These are phyloP conservation scores for Saccostrea cuccullata DNA, from an alignment of 1,140 invertebrate species.

Conservation along the genomic window DNA sequence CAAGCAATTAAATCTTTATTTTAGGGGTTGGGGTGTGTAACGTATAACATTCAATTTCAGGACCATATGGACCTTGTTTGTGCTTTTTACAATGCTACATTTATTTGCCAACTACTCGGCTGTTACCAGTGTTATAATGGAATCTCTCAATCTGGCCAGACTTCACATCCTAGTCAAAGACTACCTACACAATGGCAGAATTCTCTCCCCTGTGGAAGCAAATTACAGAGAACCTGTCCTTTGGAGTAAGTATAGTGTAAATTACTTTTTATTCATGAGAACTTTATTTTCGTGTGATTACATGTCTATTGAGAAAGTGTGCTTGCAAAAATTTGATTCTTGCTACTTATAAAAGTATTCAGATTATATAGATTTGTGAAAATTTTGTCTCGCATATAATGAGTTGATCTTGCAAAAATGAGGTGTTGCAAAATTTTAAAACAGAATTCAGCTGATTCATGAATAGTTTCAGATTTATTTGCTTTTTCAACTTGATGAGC, in stretches of 20 bases:
- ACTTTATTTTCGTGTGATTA: too few species aligned
- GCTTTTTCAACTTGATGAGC: background rate
- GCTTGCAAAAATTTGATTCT: background rate
- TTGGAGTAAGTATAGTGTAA: slow-evolving; percentile 69
- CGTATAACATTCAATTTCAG: slow-evolving; percentile 79
- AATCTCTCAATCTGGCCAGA: slow-evolving; percentile 88
- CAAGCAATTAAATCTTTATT: too few species aligned
- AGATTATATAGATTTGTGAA: too few species aligned
- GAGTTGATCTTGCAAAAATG: too few species aligned
- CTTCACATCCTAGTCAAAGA: slow-evolving; percentile 84
- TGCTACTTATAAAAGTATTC: too few species aligned
- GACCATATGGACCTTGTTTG: slow-evolving; percentile 85
- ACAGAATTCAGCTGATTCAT: too few species aligned
- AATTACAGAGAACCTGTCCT: slow-evolving; percentile 75
- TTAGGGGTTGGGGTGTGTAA: too few species aligned
- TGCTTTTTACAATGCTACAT: slow-evolving; percentile 88
- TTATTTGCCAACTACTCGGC: slow-evolving; percentile 92
- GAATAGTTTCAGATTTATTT: background rate
- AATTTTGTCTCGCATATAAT: too few species aligned
- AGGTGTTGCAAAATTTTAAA: too few species aligned
- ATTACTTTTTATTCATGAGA: too few species aligned
- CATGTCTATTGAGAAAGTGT: too few species aligned
- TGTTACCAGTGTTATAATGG: slow-evolving; percentile 86
- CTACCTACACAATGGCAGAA: slow-evolving; percentile 79
- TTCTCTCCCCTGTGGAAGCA: slow-evolving; percentile 61